phyloP scores from a whole-genome alignment of 2,113 vertebrate species.

The Dissostichus mawsoni region DNA sequence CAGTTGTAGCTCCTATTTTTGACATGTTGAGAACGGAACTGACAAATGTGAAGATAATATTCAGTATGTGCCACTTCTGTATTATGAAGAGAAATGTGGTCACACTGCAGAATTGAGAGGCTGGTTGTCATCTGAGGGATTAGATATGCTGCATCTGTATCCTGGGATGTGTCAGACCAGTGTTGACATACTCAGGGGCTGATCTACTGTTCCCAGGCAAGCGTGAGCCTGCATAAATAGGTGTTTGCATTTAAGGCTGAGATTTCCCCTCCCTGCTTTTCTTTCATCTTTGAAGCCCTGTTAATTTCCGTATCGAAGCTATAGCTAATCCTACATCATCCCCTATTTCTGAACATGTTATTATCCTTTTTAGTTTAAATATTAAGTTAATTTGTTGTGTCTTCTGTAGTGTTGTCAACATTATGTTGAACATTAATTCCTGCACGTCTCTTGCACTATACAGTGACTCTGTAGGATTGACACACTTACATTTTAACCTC shows the following conservation, averaged over 20 bases:
- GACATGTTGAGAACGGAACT: constrained; percentile 3
- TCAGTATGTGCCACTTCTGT: constrained; percentile 7
- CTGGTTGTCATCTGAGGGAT: constrained; percentile 61
- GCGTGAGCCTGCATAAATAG: constrained; percentile 80
- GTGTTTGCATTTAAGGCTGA: constrained; percentile 68
- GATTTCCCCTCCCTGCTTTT: constrained; percentile 24
- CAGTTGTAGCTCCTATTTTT: not conserved
- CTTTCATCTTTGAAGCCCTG: constrained; percentile 46
- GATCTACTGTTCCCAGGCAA: constrained; percentile 69
- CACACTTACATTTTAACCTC: not conserved
- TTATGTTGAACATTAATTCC: not conserved
- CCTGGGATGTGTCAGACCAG: constrained; percentile 64
- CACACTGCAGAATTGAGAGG: constrained; percentile 41
- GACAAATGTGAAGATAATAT: constrained; percentile 6
- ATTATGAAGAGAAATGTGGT: constrained; percentile 38
- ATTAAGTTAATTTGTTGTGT: constrained; percentile 25
- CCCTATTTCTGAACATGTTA: not conserved
- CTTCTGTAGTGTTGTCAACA: constrained; percentile 11
- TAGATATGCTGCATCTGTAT: constrained; percentile 71
- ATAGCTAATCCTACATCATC: constrained; percentile 57
- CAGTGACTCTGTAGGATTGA: constrained; percentile 3
- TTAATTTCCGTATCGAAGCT: constrained; percentile 51
- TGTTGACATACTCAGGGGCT: constrained; percentile 71
- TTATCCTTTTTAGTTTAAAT: constrained; percentile 26
- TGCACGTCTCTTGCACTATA: not conserved